These are phyloP conservation scores for Diarsia rubi DNA, from an alignment of 2,888 invertebrate genomes.

Conservation along the genomic window DNA sequence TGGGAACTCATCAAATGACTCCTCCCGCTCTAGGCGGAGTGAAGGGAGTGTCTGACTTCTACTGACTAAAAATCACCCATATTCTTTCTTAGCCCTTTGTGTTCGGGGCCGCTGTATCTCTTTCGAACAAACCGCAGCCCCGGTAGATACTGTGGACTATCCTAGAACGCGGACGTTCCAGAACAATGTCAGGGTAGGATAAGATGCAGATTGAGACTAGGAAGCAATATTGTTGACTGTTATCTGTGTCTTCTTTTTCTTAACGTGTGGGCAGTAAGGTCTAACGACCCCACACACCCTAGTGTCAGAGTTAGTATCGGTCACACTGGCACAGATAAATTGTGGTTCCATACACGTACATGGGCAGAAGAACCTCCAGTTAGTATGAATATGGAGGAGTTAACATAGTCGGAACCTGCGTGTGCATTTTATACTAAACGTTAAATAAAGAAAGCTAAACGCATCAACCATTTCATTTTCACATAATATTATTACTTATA, in stretches of 20 bases:
- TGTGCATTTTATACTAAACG: not conserved
- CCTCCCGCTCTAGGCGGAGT: too few species aligned
- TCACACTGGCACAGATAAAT: not conserved
- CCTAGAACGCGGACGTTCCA: not conserved
- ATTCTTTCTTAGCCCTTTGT: too few species aligned
- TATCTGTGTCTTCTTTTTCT: too few species aligned
- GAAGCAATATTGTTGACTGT: conserved; percentile 2
- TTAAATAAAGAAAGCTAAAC: not conserved
- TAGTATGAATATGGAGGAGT: not conserved
- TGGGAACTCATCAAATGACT: too few species aligned
- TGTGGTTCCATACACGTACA: not conserved
- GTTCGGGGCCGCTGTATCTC: too few species aligned
- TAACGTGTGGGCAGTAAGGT: too few species aligned
- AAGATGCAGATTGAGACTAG: not conserved
- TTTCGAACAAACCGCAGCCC: too few species aligned
- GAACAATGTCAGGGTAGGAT: not conserved
- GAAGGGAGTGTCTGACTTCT: too few species aligned
- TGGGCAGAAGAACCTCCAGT: not conserved
- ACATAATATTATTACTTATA: too few species aligned
- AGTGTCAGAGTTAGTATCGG: not conserved
- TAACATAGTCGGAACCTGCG: not conserved
- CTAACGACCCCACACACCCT: too few species aligned
- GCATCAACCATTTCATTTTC: not conserved
- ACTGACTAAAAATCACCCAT: too few species aligned
- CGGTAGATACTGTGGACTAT: too few species aligned